Evolutionary conservation across 2,113 vertebrate species (phyloP), one percentile per base, ranked within the genome.

Genomic region (Ranitomeya imitator): DNA sequence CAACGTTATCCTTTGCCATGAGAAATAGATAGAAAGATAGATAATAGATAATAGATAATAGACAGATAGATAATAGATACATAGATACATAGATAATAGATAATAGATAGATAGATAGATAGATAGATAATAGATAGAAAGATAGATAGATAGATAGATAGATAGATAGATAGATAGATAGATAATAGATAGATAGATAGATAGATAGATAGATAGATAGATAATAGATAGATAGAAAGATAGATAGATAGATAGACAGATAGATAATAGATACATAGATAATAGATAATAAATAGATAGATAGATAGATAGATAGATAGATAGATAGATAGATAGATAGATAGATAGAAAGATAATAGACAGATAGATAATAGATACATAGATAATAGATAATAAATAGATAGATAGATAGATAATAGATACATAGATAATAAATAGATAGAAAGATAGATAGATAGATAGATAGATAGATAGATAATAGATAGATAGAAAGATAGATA

Each of bases 191-290:
- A n/a, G n/a, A n/a, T n/a, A n/a, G n/a, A n/a, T n/a, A n/a, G n/a
- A n/a, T n/a, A n/a, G n/a, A n/a, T n/a, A n/a, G 74, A 61, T 86
- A 54, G 19, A 63, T n/a, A 61, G 16, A 76, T 63, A 37, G 37
- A 61, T 67, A 11, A 15, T 14, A 14, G n/a, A n/a, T n/a, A n/a
- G n/a, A n/a, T n/a, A n/a, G n/a, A n/a, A n/a, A 63, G 12, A 78
- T 67, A 79, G 21, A 86, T 54, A 86, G 31, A 63, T 78, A 86
- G 54, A 78, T 23, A 85, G 23, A 78, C 63, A 67, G 55, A 57
- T 57, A 57, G 55, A n/a, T n/a, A n/a, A n/a, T n/a, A n/a, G n/a
- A n/a, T n/a, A n/a, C n/a, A 57, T 60, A 60, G n/a, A n/a, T n/a
- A n/a, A n/a, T n/a, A n/a, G n/a, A n/a, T n/a, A n/a, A n/a, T n/a